Percentiles rank a stretch among this genome's conserved stretches.
These are phyloP conservation scores for Hemistola chrysoprasaria DNA, from an alignment of 2,888 invertebrate genomes.

Conservation along the genomic window DNA sequence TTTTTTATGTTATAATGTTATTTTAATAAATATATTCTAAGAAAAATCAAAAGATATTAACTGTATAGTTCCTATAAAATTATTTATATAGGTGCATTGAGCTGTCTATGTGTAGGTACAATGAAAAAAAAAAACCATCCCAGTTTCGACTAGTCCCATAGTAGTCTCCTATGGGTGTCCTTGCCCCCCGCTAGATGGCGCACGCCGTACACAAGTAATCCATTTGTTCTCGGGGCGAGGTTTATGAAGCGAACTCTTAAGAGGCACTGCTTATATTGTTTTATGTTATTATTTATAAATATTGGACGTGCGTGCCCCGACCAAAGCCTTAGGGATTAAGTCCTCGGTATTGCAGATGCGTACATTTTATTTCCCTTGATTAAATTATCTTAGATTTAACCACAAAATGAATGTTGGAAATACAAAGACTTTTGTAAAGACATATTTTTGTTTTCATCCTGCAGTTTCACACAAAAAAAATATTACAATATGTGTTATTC, in stretches of 20 bases:
- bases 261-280: constrained; percentile 69
- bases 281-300: constrained; percentile 78
- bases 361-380: constrained; percentile 22
- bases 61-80: too few species aligned
- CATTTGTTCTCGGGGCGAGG: constrained; percentile 80
- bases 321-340: constrained; percentile 49
- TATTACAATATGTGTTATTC: too few species aligned
- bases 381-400: constrained; percentile 11
- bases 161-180: constrained; percentile 43
- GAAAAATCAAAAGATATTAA: too few species aligned
- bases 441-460: too few species aligned
- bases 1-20: too few species aligned
- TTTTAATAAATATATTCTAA: too few species aligned
- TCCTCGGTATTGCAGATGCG: constrained; percentile 28
- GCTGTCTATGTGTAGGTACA: too few species aligned
- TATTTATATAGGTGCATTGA: too few species aligned
- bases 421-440: too few species aligned
- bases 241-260: constrained; percentile 78
- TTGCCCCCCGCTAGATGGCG: constrained; percentile 78
- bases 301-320: constrained; percentile 53
- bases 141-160: constrained; percentile 1
- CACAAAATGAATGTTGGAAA: too few species aligned
- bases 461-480: too few species aligned
- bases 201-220: constrained; percentile 78
- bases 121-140: too few species aligned